Evolutionary conservation across 2,888 invertebrate species (phyloP), one percentile per base, ranked within the genome.

Genomic region (Torymus aiolomorphi): DNA sequence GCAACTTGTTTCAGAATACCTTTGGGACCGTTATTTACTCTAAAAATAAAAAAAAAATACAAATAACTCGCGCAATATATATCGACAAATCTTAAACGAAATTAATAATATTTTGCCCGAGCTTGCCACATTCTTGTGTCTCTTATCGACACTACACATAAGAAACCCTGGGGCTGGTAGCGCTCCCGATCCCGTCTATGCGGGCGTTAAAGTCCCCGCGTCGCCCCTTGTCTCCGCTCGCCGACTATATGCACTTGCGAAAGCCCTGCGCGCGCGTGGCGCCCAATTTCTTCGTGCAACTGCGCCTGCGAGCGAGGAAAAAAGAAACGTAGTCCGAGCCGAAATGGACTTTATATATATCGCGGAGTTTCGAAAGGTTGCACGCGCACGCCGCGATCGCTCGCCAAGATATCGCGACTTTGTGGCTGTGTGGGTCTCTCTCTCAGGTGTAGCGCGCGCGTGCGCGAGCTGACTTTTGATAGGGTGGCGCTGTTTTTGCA

Each of bases 181-280:
- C 42, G 42, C 42, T 63, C 81, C 80, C 81, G 82, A 82, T 79
- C 81, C 57, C 13, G 73, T 56, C 80, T 73, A 79, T 80, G 80
- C 66, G 77, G 71, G 82, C 80, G 79, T 82, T 82, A 83, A 83
- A 79, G 78, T 79, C 79, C 8, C 42, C 42, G 42, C 42, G 42
- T 73, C 78, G 61, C 20, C 24, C 20, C 4, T 4, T 20, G 24
- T 42, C n/a, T 63, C 11, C 24, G 12, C 61, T 20, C 12, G 20
- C 42, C 42, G 42, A 42, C 16, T 16, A 12, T 20, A 10, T 51
- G 52, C 59, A 74, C 42, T 42, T 42, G 42, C 42, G 80, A 73
- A 61, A 83, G 65, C 62, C 76, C 80, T 77, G 76, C 72, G 80
- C 82, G 80, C 82, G 71, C 73, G 42, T 42, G 42, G 42, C 79